phyloP scores from a whole-genome alignment of 2,888 invertebrate species.

The Ischnus inquisitorius region DNA sequence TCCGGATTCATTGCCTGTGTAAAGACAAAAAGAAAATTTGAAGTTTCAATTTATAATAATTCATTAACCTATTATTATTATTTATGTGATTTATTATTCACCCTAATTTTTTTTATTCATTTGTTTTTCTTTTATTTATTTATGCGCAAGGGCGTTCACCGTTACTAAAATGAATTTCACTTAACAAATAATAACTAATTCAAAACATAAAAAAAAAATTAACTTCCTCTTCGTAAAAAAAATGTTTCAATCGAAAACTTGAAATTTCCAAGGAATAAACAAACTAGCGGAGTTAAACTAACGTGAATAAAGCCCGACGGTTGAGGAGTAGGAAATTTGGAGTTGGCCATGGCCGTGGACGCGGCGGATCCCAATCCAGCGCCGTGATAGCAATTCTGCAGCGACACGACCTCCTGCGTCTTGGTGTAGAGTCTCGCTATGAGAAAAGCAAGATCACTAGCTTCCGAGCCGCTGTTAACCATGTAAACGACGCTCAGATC shows the following conservation, averaged over 20 bases:
- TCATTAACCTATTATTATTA: too few species aligned
- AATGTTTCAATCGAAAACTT: not conserved
- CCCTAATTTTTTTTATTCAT: too few species aligned
- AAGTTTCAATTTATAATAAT: too few species aligned
- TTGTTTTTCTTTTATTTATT: too few species aligned
- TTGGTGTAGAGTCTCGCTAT: constrained; percentile 95
- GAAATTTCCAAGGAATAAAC: not conserved
- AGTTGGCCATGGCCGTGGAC: constrained; percentile 91
- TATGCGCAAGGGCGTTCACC: too few species aligned
- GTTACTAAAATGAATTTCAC: too few species aligned
- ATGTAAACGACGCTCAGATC: constrained; percentile 96
- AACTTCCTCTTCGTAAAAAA: not conserved
- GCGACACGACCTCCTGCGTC: constrained; percentile 93
- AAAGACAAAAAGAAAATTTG: constrained; percentile 30
- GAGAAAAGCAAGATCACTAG: constrained; percentile 97
- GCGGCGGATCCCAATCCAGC: constrained; percentile 95
- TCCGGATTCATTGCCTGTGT: constrained; percentile 95
- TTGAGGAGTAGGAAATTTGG: constrained; percentile 92
- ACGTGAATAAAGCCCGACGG: constrained; percentile 92
- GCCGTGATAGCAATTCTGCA: constrained; percentile 97
- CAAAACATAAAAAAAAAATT: too few species aligned
- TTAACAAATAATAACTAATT: too few species aligned
- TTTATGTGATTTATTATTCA: too few species aligned
- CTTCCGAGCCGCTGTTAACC: constrained; percentile 98
- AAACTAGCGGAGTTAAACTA: constrained; percentile 78